Base-by-base conservation (phyloP, 1,140 invertebrate genomes). In the Sinonovacula constricta region DNA sequence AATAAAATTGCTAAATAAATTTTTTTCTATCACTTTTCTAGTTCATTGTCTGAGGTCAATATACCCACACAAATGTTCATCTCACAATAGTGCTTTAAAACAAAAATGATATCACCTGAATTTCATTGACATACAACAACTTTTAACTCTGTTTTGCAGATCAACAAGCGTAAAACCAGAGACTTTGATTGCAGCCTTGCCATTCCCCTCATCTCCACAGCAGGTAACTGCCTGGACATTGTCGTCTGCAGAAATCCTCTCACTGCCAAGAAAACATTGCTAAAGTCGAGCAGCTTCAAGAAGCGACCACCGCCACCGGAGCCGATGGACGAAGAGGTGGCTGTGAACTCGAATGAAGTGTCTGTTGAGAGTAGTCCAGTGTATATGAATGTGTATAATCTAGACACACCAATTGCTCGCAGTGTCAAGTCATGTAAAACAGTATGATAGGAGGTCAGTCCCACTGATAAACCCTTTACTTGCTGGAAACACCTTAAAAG, bases 131-230 rank as follows among this genome's bases (percentile, higher is more conserved):
- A n/a, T n/a, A n/a, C n/a, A n/a, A n/a, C n/a, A n/a, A n/a, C n/a
- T n/a, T n/a, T n/a, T n/a, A n/a, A n/a, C n/a, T n/a, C 53, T 36
- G 49, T 86, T 85, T 88, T 81, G 63, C 87, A 97, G 96, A 95
- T 97, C 0, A 98, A 98, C 87, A 95, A 96, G 65, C 95, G 95
- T 2, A 94, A 94, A 86, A 98, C 96, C 1, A 94, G 96, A 83
- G 97, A 98, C 87, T 97, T 97, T 87, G 97, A 98, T 90, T 99
- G 97, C 89, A 96, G 96, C 86, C 91, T 98, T 22, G 97, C 97
- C 0, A 96, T 99, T 18, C 97, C 97, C 2, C 91, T 99, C 14
- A 97, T 98, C 51, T 96, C 96, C 0, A 94, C 96, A 3, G 95
- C 97, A 31, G 96, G 96, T 0, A 95, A 97, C 80, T 93, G 94